phyloP scores from a whole-genome alignment of 2,888 invertebrate genomes.

The Idaea dimidiata region DNA sequence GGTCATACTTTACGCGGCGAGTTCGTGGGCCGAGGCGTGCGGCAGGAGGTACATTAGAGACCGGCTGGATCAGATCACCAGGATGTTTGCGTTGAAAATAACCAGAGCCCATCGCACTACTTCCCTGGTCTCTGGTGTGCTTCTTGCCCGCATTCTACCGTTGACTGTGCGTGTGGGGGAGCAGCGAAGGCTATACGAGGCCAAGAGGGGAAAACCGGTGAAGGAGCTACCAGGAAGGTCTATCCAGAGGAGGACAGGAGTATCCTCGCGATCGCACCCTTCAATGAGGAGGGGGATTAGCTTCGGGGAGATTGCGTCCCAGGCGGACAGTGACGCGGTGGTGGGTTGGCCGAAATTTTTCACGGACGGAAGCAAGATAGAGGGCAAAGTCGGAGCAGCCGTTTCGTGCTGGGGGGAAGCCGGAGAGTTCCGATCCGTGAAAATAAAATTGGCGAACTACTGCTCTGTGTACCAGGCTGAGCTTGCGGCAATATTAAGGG shows the following conservation, averaged over 20 bases:
- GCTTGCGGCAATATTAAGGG: slow-evolving; percentile 17
- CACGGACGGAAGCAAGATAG: slow-evolving; percentile 7
- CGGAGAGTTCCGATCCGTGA: slow-evolving; percentile 9
- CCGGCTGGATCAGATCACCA: neutral
- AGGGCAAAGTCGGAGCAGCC: slow-evolving; percentile 6
- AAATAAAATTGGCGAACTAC: neutral
- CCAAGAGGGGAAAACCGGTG: slow-evolving; percentile 2
- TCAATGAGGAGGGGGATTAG: neutral
- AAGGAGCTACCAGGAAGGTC: no score
- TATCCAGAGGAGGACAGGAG: neutral
- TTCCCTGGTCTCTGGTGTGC: slow-evolving; percentile 2
- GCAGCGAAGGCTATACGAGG: neutral
- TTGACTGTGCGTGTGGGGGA: neutral
- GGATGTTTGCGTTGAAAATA: slow-evolving; percentile 9
- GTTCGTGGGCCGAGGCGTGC: neutral
- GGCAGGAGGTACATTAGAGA: neutral
- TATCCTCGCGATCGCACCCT: neutral
- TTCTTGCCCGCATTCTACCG: slow-evolving; percentile 4
- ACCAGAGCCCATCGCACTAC: slow-evolving; percentile 8
- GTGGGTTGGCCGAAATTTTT: neutral
- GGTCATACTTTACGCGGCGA: slow-evolving; percentile 7
- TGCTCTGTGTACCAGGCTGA: slow-evolving; percentile 28
- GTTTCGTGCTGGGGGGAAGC: slow-evolving; percentile 6
- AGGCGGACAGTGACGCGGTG: neutral
- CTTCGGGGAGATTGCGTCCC: neutral